phyloP scores from a whole-genome alignment of 1,140 invertebrate species.

The Brachionus koreanus region DNA sequence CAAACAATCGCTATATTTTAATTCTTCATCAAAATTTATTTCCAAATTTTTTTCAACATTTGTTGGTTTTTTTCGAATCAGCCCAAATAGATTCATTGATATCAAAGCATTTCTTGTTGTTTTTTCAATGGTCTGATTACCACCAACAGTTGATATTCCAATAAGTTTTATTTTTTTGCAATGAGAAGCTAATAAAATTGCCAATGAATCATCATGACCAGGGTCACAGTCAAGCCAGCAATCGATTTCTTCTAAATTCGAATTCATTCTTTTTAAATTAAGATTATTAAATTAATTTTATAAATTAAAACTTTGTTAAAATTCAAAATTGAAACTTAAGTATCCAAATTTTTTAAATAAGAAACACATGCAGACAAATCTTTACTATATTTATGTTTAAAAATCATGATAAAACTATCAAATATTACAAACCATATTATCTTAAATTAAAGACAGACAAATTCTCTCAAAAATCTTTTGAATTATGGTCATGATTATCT shows the following conservation, averaged over 20 bases:
- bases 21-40: neutral
- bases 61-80: neutral
- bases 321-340: neutral
- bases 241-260: neutral
- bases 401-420: too few relatives aligned
- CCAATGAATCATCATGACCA: conserved; percentile 42
- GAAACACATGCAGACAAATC: neutral
- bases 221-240: conserved; percentile 45
- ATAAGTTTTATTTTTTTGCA: conserved; percentile 13
- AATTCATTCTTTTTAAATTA: neutral
- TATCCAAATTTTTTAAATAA: neutral
- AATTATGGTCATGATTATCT: too few relatives aligned
- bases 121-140: conserved; percentile 41
- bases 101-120: conserved; percentile 39
- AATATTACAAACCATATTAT: too few relatives aligned
- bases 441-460: too few relatives aligned
- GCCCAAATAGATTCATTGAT: conserved; percentile 3
- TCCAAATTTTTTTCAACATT: neutral
- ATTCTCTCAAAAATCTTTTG: too few relatives aligned
- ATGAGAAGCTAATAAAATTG: conserved; percentile 33
- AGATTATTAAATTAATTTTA: neutral
- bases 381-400: too few relatives aligned
- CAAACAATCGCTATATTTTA: neutral
- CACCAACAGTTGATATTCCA: conserved; percentile 40
- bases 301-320: neutral